Evolutionary conservation across 37 sponge, comb jelly and placozoan genomes (phyloP), one percentile per base, ranked within the genome.

Genomic region (Spongilla lacustris): DNA sequence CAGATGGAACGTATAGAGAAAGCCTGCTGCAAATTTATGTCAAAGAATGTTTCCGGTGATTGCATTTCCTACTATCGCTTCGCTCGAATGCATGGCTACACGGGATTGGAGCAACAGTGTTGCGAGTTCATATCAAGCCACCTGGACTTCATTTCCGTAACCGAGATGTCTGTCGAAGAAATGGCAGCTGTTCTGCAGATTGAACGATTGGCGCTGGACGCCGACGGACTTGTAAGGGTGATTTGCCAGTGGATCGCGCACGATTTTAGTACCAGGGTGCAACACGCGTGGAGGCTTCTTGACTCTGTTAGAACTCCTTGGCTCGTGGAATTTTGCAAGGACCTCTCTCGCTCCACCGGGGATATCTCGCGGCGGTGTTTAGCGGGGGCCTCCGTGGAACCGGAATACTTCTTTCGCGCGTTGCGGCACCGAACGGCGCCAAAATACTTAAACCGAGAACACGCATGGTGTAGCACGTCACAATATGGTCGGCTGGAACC

Each of bases 21-120:
- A 69, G 79, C 87, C 50, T 86, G 87, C 80, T 79, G 80, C 58
- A 86, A 86, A 73, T 86, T 86, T 17, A 86, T 86, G 79, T 36
- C 29, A 25, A 86, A 86, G 23, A 86, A 69, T 31, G 72, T 86
- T 28, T 13, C 29, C 37, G 26, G 24, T 12, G 80, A 79, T 67
- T 78, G 71, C 24, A 12, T 86, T 38, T 22, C 28, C 0, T 71
- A 71, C 71, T 74, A 77, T 14, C 34, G 32, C 73, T 86, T 78
- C 32, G 70, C 72, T 0, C 25, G 71, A 12, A 58, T 50, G 79
- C 69, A 86, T 28, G 50, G 23, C 71, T 86, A 86, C 79, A 2
- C 29, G 2, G 26, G 26, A 31, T n/a, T 86, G 14, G 24, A 27
- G 34, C 21, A 68, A n/a, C 19, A 48, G n/a, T 74, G 87, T 50